Conservation (phyloP, 2,888 invertebrate species). For the Agrotis segetum region DNA sequence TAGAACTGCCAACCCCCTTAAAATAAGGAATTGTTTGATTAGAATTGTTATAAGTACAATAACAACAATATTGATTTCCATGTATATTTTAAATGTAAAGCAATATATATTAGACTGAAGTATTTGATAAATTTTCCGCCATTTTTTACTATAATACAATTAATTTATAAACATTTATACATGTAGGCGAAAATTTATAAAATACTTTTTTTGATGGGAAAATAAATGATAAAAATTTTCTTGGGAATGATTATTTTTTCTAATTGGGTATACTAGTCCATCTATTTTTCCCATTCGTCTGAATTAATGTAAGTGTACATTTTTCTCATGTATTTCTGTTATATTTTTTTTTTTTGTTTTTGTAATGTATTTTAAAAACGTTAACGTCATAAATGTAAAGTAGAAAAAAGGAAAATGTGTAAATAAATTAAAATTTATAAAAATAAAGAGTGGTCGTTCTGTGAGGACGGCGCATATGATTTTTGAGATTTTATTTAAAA, state of each 20-base stretch:
- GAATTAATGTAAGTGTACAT: slow-evolving; percentile 84
- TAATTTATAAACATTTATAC: slow-evolving; percentile 81
- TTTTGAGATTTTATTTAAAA: slow-evolving; percentile 63
- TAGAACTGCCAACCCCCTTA: slow-evolving; percentile 65
- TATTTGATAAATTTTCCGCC: slow-evolving; percentile 86
- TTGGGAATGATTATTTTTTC: slow-evolving; percentile 85
- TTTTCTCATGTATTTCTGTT: slow-evolving; percentile 87
- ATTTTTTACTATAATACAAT: slow-evolving; percentile 75
- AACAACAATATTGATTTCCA: slow-evolving; percentile 77
- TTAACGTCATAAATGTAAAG: slow-evolving; percentile 90
- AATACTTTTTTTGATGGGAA: slow-evolving; percentile 80
- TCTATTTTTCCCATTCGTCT: slow-evolving; percentile 82
- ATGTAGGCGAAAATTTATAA: slow-evolving; percentile 84
- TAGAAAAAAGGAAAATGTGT: slow-evolving; percentile 88
- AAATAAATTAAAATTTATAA: slow-evolving; percentile 91
- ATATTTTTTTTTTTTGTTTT: slow-evolving; percentile 83
- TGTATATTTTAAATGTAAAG: slow-evolving; percentile 89
- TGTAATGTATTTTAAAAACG: slow-evolving; percentile 90
- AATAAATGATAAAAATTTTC: slow-evolving; percentile 71
- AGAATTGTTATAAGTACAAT: slow-evolving; percentile 82
- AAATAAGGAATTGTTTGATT: slow-evolving; percentile 84
- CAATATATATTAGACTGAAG: slow-evolving; percentile 89
- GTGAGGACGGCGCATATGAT: slow-evolving; percentile 83
- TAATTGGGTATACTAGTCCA: slow-evolving; percentile 90
- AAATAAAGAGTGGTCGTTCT: slow-evolving; percentile 89